Base-by-base conservation (phyloP, 2,888 invertebrate genomes). In the Platerodrilus igneus region DNA sequence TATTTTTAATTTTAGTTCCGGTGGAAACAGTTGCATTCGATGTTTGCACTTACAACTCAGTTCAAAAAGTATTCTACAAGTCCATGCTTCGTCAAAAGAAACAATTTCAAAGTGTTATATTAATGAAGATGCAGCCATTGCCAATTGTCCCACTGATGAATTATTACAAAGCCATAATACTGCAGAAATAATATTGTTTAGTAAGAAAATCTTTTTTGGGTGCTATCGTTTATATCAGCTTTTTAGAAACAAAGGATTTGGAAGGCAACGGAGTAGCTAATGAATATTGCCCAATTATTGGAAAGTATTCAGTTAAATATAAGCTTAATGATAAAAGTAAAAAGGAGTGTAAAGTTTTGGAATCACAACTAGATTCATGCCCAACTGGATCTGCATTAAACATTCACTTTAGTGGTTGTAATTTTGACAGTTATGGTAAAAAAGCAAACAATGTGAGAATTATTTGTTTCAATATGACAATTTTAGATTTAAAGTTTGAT, bases 251-350 rank as follows among this genome's bases (percentile, higher is more conserved):
- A 8, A 71, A 67, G 56, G 75, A 75, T 44, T 62, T 69, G 22
- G 71, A 70, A 27, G 75, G 73, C 2, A 59, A 63, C 23, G 62
- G 67, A 18, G 72, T 75, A 18, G 66, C 69, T 22, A 74, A 75
- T 47, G 76, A 77, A 51, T 79, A 76, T 56, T 81, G 81, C 45
- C 79, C 81, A 8, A 72, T 81, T 41, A 75, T 74, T 42, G 79
- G 80, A 3, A 72, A 72, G 44, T 81, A 74, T 61, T 72, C 71
- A 41, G 74, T 79, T 50, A 74, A 69, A 10, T 77, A 79, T 57
- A 72, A 69, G 47, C 59, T 71, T 9, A 70, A 72, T 48, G 75
- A 74, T 48, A 53, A 48, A n/a, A 64, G 63, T 17, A 64, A 65
- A 23, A 62, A 68, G 10, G 75, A 76, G 51, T 80, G 80, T 56